Conservation (phyloP, 1,140 invertebrate genomes). For the Sweltsa coloradensis region DNA sequence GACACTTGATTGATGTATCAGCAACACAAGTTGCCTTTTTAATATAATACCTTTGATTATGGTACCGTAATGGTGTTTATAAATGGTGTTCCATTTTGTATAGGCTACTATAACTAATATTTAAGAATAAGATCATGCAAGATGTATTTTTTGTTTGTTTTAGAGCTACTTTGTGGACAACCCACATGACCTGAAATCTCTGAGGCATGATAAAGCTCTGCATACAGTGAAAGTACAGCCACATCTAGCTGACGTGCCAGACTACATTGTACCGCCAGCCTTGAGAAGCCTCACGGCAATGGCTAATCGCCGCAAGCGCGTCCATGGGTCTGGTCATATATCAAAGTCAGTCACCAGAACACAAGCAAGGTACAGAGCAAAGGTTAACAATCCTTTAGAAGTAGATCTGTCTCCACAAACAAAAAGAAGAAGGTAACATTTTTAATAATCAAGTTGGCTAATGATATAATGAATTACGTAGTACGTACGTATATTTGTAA, state of each 20-base stretch:
- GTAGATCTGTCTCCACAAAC: no score
- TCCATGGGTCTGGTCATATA: no score
- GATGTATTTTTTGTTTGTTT: slow-evolving; percentile 19
- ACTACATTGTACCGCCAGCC: slow-evolving; percentile 78
- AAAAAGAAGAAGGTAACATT: no score
- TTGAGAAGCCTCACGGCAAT: slow-evolving; percentile 46
- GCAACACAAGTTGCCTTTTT: not conserved
- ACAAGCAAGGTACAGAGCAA: no score
- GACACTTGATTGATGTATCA: no score
- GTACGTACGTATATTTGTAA: no score
- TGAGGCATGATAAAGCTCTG: slow-evolving; percentile 87
- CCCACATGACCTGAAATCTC: slow-evolving; percentile 74
- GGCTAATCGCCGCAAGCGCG: slow-evolving; percentile 27
- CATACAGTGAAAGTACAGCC: slow-evolving; percentile 72
- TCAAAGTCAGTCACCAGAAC: no score
- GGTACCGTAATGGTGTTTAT: not conserved
- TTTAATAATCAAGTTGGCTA: no score
- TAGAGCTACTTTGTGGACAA: slow-evolving; percentile 91
- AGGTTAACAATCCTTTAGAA: no score
- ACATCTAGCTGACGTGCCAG: slow-evolving; percentile 85
- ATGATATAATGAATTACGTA: no score
- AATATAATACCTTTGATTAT: not conserved
- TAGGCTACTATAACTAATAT: not conserved
- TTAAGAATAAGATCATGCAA: no score
- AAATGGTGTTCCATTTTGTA: not conserved